These are phyloP conservation scores for Phycodurus eques DNA, from an alignment of 2,113 vertebrate species.

Conservation along the genomic window DNA sequence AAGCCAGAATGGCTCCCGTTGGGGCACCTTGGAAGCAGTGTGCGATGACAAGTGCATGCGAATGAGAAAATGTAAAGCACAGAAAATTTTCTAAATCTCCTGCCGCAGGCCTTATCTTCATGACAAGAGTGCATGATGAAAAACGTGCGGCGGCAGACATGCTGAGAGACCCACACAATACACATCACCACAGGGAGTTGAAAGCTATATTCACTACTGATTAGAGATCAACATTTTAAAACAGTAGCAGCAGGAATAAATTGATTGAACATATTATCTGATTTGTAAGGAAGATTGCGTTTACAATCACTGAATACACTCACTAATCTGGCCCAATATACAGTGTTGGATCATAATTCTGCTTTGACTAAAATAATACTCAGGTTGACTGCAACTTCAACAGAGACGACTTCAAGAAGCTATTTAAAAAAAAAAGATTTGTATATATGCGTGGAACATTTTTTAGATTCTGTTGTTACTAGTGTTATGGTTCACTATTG, in stretches of 20 bases:
- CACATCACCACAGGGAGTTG: constrained; percentile 17
- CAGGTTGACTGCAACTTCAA: no score
- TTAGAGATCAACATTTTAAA: constrained; percentile 34
- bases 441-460: no score
- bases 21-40: constrained; percentile 43
- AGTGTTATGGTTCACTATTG: not conserved
- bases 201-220: constrained; percentile 38
- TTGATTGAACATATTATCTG: not conserved
- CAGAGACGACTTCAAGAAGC: no score
- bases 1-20: constrained; percentile 34
- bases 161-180: constrained; percentile 41
- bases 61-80: constrained; percentile 14
- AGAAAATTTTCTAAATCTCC: constrained; percentile 19
- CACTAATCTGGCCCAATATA: no score
- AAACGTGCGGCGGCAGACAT: constrained; percentile 25
- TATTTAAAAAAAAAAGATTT: no score
- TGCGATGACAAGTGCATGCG: constrained; percentile 10
- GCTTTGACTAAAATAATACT: no score
- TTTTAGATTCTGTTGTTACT: not conserved
- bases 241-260: constrained; percentile 16
- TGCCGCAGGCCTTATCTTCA: constrained; percentile 33
- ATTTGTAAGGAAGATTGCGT: not conserved
- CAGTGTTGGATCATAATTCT: no score
- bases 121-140: constrained; percentile 52
- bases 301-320: not conserved